A percentile compares a stretch with the other conserved stretches of the same genome.
These are phyloP conservation scores for Morus bassanus DNA, from an alignment of 2,797 vertebrate species.

Conservation along the genomic window DNA sequence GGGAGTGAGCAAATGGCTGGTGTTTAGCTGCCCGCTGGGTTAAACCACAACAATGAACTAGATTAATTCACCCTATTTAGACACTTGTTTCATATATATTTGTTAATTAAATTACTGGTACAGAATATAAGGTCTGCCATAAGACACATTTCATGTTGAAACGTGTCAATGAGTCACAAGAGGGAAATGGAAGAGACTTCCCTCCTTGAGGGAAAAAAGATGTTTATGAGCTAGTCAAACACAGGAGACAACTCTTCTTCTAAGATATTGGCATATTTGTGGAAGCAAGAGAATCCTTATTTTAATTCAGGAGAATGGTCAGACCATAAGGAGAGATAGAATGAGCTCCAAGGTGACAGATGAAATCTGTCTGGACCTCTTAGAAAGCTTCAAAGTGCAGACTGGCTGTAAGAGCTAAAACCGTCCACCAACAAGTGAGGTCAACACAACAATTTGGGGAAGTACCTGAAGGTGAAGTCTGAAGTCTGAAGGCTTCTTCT, in stretches of 20 bases:
- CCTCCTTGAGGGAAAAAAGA: not conserved
- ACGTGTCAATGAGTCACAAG: not conserved
- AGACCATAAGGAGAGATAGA: not conserved
- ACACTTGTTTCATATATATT: not conserved
- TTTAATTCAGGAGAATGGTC: not conserved
- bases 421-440: not conserved
- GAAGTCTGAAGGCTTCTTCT: not conserved
- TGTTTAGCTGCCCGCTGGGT: too few relatives aligned
- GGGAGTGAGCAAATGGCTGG: too few relatives aligned
- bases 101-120: not conserved
- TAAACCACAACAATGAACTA: not conserved
- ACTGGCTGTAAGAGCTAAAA: not conserved
- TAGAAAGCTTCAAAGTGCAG: not conserved
- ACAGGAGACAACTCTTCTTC: not conserved
- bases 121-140: not conserved
- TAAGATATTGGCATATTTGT: not conserved
- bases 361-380: not conserved
- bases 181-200: not conserved
- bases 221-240: not conserved
- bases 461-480: conserved; percentile 13
- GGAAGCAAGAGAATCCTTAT: not conserved
- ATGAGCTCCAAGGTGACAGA: not conserved
- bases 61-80: not conserved
- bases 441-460: not conserved
- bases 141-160: not conserved